Evolutionary conservation across 1,140 invertebrate species (phyloP).

Genomic region (Neuroterus valhalla): DNA sequence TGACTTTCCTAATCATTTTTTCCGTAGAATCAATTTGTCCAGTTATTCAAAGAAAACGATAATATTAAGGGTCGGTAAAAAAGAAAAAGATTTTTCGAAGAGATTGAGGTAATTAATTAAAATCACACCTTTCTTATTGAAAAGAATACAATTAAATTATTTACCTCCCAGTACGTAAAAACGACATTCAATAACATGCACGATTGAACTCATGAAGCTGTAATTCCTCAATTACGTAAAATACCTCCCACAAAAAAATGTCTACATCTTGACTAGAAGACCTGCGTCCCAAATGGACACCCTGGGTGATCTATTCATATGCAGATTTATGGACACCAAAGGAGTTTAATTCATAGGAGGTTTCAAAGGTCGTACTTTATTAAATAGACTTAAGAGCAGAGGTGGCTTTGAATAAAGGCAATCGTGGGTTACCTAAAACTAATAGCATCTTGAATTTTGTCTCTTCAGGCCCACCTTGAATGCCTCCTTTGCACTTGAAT

Average conservation of each 20-base stretch:
- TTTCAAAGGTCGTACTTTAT: neutral
- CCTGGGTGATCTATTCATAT: neutral
- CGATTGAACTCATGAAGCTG: neutral
- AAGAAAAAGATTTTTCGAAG: too few species aligned
- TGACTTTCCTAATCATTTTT: too few species aligned
- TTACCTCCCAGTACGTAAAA: neutral
- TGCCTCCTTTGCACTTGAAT: constrained; percentile 40
- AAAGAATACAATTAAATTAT: too few species aligned
- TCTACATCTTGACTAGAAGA: neutral
- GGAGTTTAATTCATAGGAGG: neutral
- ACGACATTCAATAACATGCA: neutral
- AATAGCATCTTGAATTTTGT: neutral
- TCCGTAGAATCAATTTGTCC: too few species aligned
- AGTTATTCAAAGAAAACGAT: too few species aligned
- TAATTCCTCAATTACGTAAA: neutral
- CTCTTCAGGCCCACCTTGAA: constrained; percentile 14
- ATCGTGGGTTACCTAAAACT: neutral
- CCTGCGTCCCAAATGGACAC: neutral
- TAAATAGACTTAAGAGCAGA: neutral
- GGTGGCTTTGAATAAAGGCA: constrained; percentile 9
- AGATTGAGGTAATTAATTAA: too few species aligned
- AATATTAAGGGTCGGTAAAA: too few species aligned
- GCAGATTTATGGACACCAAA: neutral
- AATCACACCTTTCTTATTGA: too few species aligned
- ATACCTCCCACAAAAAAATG: neutral